Base-by-base conservation (phyloP, 2,888 invertebrate genomes). In the Pheosia tremula region DNA sequence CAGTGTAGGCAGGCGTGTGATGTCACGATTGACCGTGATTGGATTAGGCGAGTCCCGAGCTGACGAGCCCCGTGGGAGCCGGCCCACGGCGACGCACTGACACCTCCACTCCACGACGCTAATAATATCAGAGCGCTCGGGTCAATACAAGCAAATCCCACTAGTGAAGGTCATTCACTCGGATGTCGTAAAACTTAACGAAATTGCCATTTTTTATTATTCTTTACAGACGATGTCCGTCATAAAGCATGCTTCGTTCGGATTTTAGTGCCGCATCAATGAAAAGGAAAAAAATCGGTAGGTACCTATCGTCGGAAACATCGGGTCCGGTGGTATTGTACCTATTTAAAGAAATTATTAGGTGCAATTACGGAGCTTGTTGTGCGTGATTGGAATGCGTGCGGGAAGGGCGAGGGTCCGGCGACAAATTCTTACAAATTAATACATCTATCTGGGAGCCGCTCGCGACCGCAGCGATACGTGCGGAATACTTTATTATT, bases 1-100 rank as follows among this genome's bases (percentile, higher is more conserved):
- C 6, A 71, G 72, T 71, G 74, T 71, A 71, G 73, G 85, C 80
- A 87, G 89, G 88, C 87, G 89, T 87, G 87, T 79, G 81, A 80
- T 82, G 78, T 83, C 77, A 77, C 79, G 82, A 81, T 82, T 81
- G 80, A 72, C 83, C 78, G 94, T 95, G 95, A 95, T 95, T 95
- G 95, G 95, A 95, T 95, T 95, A 95, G 95, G 94, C 94, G 83
- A 82, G 86, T 83, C 83, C 79, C 90, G 89, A 78, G 88, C 88
- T 94, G 95, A 95, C 95, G 95, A 95, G 95, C 88, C 95, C 91
- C 95, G 72, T 70, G 95, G 94, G 95, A 68, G 68, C 67, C 63
- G 77, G 86, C 88, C 86, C 81, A 77, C 82, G 87, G 88, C 91
- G 80, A 81, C 81, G 81, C 83, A 82, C 77, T 84, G 84, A 83